Base-by-base conservation (phyloP, 2,113 vertebrate species). In the Edolisoma coerulescens region DNA sequence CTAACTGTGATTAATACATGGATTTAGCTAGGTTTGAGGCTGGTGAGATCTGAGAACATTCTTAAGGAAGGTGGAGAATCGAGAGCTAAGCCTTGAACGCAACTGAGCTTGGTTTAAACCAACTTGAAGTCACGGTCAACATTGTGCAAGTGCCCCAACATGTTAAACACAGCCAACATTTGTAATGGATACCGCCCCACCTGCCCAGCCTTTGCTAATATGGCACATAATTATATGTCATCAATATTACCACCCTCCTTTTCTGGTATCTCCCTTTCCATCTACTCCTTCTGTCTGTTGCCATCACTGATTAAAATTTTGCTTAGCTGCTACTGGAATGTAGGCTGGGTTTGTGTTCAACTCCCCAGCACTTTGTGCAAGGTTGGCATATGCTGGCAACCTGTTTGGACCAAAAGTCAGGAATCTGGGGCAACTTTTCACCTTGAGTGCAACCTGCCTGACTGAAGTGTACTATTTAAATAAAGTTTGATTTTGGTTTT, bases 141-240 rank as follows among this genome's bases (percentile, higher is more conserved):
- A 64, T 83, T 73, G 68, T 32, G 42, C 54, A 88, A 94, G 52
- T 27, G 67, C 83, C 47, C 82, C 90, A 96, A 63, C 67, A 37
- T 67, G 47, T 94, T 90, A 67, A 96, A 95, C 89, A 91, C 33
- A 90, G 89, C 71, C 87, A 96, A 60, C 42, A 75, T 86, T 67
- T 96, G 90, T 95, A 93, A 96, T 94, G 92, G 92, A 96, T 93
- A 95, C 93, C 8, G 76, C 95, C 87, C 75, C 87, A 91, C 93
- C 95, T 95, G 75, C 85, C 71, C 79, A 95, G 56, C 90, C 92
- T 94, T 93, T 47, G 59, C 93, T 95, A 96, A 71, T 83, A 60
- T 74, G 90, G 47, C 84, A 91, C 44, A 74, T 95, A 97, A 96
- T 96, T 97, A 93, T 81, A 96, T 77, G 32, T 30, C 88, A 94